Evolutionary conservation across 2,113 vertebrate genomes (phyloP).

Genomic region (Actinemys pallida): DNA sequence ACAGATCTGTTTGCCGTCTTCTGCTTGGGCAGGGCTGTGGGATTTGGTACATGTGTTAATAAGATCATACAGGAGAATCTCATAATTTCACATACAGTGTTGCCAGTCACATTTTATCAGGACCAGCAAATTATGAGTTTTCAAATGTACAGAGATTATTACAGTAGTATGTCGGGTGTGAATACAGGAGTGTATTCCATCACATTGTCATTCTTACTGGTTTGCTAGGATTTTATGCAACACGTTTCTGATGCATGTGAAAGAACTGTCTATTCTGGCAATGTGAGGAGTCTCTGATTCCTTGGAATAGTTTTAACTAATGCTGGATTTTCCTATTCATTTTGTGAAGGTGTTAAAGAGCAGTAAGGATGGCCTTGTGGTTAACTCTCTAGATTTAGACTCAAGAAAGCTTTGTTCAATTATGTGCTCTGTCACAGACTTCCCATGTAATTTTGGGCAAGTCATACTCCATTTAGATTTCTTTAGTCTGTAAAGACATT

Average conservation of each 20-base stretch:
- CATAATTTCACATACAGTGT: neutral
- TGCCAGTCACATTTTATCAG: neutral
- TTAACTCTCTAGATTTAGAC: neutral
- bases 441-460: neutral
- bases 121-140: neutral
- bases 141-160: neutral
- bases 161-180: neutral
- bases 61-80: neutral
- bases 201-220: neutral
- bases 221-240: neutral
- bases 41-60: neutral
- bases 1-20: neutral
- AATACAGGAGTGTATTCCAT: neutral
- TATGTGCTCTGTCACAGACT: neutral
- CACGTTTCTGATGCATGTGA: neutral
- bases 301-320: neutral
- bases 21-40: neutral
- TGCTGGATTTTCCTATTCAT: neutral
- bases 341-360: neutral
- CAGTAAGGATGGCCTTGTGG: neutral
- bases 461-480: neutral
- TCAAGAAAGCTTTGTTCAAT: neutral
- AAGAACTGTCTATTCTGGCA: neutral
- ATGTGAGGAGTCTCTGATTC: neutral
- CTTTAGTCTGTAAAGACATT: neutral